Conservation (phyloP, 2,797 vertebrate species). For the Neoniphon sammara region DNA sequence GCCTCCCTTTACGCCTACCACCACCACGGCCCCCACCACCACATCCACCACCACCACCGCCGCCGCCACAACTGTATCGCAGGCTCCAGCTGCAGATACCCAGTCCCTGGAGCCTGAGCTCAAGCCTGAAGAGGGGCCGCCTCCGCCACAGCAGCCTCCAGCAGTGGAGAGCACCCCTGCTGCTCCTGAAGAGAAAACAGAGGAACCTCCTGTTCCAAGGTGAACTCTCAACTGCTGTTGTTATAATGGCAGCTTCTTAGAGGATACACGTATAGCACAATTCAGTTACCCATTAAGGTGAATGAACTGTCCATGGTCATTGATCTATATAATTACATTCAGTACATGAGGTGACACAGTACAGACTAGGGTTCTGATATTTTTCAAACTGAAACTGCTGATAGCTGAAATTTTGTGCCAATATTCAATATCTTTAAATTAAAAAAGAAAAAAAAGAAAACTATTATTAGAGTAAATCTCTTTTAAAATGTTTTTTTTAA, state of each 20-base stretch:
- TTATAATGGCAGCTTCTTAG: background rate
- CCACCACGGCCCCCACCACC: constrained; percentile 32
- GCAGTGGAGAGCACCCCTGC: constrained; percentile 49
- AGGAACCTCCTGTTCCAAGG: constrained; percentile 69
- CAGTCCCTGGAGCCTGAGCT: constrained; percentile 60
- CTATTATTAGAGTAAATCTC: too few relatives aligned
- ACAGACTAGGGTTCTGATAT: background rate
- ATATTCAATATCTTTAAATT: too few relatives aligned
- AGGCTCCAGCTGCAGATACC: constrained; percentile 52
- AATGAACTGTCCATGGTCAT: background rate
- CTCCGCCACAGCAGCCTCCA: constrained; percentile 40
- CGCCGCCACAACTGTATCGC: constrained; percentile 37
- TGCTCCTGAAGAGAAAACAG: constrained; percentile 65
- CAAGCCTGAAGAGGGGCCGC: constrained; percentile 73
- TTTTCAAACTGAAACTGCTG: too few relatives aligned
- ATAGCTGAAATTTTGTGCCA: too few relatives aligned
- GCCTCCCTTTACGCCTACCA: constrained; percentile 50
- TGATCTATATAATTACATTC: background rate
- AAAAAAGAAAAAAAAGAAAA: too few relatives aligned
- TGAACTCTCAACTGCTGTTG: constrained; percentile 32
- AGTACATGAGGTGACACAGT: background rate
- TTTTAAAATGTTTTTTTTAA: too few relatives aligned
- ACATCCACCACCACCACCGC: constrained; percentile 37
- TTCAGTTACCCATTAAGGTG: background rate
- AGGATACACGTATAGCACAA: background rate